A percentile compares a stretch with the other conserved stretches of the same genome.
These are phyloP conservation scores for Archocentrus centrarchus DNA, from an alignment of 2,113 vertebrate species.

Conservation along the genomic window DNA sequence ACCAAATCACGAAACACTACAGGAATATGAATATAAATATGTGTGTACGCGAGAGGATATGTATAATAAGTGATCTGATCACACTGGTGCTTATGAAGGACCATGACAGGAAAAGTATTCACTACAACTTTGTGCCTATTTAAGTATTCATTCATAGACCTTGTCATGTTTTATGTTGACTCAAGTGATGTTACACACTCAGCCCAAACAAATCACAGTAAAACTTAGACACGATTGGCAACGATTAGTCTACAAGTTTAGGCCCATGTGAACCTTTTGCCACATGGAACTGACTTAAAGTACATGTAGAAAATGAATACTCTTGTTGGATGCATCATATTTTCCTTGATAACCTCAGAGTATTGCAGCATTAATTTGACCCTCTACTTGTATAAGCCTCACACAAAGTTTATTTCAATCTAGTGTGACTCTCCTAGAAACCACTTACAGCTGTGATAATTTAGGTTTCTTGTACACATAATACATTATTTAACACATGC, in stretches of 20 bases:
- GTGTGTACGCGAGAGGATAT: not conserved
- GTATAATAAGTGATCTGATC: not conserved
- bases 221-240: not conserved
- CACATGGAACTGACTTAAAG: too few relatives aligned
- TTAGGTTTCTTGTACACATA: not conserved
- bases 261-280: too few relatives aligned
- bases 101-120: not conserved
- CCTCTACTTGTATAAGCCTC: not conserved
- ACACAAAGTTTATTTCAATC: not conserved
- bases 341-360: not conserved
- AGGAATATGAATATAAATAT: not conserved
- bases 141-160: not conserved
- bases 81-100: not conserved
- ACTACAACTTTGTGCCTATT: not conserved
- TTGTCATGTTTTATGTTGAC: not conserved
- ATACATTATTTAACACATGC: not conserved
- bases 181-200: not conserved
- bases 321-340: too few relatives aligned
- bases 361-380: not conserved
- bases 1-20: not conserved
- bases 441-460: fast-evolving
- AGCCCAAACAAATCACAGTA: not conserved
- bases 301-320: too few relatives aligned
- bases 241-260: not conserved
- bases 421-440: not conserved